These are phyloP conservation scores for Mesoclemmys tuberculata DNA, from an alignment of 2,113 vertebrate genomes.

Conservation along the genomic window DNA sequence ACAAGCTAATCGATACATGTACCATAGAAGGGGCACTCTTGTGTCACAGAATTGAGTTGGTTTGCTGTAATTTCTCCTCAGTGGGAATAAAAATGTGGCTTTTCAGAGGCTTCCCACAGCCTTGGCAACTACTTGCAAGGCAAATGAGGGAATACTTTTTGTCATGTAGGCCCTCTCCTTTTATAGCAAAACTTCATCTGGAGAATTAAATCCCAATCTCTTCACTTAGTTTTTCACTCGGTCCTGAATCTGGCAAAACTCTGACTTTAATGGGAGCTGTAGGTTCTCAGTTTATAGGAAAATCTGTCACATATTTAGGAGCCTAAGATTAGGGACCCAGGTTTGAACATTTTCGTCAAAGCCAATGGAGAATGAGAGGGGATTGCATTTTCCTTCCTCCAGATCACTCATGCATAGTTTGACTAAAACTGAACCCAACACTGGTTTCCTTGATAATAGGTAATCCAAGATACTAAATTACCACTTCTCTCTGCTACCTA, in stretches of 20 bases:
- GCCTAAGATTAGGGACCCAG: background rate
- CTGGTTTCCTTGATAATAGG: slow-evolving; percentile 29
- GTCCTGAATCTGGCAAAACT: background rate
- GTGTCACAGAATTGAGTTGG: background rate
- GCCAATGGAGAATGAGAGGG: background rate
- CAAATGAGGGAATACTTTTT: background rate
- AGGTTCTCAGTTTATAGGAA: background rate
- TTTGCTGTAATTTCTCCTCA: background rate
- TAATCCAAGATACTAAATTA: slow-evolving; percentile 13
- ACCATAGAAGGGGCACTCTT: background rate
- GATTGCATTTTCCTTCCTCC: slow-evolving; percentile 1
- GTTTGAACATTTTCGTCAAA: background rate
- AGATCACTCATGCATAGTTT: slow-evolving; percentile 32
- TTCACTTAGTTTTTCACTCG: background rate
- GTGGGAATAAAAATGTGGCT: background rate
- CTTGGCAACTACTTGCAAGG: background rate
- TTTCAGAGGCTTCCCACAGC: background rate
- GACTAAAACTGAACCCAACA: slow-evolving; percentile 55
- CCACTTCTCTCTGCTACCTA: slow-evolving; percentile 38
- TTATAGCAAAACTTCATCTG: background rate
- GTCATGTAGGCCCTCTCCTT: background rate
- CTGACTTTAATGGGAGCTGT: background rate
- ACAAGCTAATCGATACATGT: background rate
- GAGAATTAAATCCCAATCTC: background rate
- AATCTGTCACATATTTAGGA: background rate